phyloP scores from a whole-genome alignment of 1,140 invertebrate species.

The Drosophila repleta region DNA sequence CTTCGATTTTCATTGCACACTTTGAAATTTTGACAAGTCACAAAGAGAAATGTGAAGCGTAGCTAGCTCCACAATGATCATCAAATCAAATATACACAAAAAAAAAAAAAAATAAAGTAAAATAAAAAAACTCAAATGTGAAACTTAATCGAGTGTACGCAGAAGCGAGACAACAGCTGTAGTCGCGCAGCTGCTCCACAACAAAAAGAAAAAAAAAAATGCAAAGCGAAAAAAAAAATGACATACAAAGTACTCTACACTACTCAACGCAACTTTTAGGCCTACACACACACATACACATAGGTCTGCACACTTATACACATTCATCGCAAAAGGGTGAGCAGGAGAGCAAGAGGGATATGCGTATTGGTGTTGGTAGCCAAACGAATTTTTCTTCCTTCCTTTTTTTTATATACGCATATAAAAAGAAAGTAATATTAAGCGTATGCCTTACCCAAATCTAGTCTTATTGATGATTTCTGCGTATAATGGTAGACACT shows the following conservation, averaged over 20 bases:
- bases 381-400: constrained; percentile 10
- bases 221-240: constrained; percentile 53
- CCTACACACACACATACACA: constrained; percentile 2
- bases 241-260: constrained; percentile 58
- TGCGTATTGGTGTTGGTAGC: constrained; percentile 7
- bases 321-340: constrained; percentile 25
- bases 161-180: constrained; percentile 73
- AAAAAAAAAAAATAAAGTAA: constrained; percentile 8
- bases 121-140: constrained; percentile 19
- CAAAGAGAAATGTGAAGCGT: constrained; percentile 39
- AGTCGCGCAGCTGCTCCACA: constrained; percentile 66
- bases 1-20: constrained; percentile 69
- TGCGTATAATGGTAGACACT: constrained; percentile 10
- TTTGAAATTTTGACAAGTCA: constrained; percentile 63
- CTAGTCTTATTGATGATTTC: not conserved
- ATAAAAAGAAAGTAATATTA: constrained; percentile 1
- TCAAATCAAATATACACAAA: constrained; percentile 23
- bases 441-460: constrained; percentile 16
- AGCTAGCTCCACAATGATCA: constrained; percentile 28
- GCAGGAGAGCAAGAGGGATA: constrained; percentile 33
- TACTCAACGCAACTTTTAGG: constrained; percentile 38
- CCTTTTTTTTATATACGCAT: not conserved
- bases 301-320: not conserved
- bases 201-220: constrained; percentile 53
- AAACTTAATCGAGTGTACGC: constrained; percentile 41